Evolutionary conservation across 2,113 vertebrate genomes (phyloP).

Genomic region (Engraulis encrasicolus): DNA sequence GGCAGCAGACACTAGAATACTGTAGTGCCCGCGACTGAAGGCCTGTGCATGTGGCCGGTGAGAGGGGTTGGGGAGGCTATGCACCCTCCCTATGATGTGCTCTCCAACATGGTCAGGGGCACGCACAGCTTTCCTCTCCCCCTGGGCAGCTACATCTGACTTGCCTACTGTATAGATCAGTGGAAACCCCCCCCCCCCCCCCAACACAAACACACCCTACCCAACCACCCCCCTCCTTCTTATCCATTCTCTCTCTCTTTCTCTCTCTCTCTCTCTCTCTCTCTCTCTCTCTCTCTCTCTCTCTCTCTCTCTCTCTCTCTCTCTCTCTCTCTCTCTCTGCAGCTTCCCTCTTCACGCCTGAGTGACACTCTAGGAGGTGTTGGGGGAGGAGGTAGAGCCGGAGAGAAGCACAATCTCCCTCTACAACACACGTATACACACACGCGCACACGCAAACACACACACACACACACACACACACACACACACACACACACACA

Average conservation of each 20-base stretch:
- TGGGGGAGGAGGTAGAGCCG: constrained; percentile 23
- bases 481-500: too few relatives aligned
- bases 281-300: constrained; percentile 1
- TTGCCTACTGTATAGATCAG: constrained; percentile 9
- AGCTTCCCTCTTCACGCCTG: constrained; percentile 60
- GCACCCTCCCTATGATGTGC: not conserved
- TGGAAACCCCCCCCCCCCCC: not conserved
- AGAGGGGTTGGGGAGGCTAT: not conserved
- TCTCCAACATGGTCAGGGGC: not conserved
- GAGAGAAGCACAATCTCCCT: not conserved
- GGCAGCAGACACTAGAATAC: not conserved
- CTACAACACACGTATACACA: too few relatives aligned
- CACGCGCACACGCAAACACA: too few relatives aligned
- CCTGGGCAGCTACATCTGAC: not conserved
- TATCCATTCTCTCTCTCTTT: not conserved
- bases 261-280: not conserved
- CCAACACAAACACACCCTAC: too few relatives aligned
- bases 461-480: too few relatives aligned
- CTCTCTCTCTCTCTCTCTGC: constrained; percentile 36
- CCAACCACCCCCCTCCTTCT: not conserved
- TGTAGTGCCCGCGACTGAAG: not conserved
- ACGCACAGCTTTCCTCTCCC: not conserved
- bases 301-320: constrained; percentile 21
- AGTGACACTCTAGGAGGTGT: constrained; percentile 54
- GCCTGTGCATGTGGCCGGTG: not conserved